Percentiles rank a stretch among this genome's conserved stretches.
These are phyloP conservation scores for Itoplectis maculator DNA, from an alignment of 2,888 invertebrate species.

Conservation along the genomic window DNA sequence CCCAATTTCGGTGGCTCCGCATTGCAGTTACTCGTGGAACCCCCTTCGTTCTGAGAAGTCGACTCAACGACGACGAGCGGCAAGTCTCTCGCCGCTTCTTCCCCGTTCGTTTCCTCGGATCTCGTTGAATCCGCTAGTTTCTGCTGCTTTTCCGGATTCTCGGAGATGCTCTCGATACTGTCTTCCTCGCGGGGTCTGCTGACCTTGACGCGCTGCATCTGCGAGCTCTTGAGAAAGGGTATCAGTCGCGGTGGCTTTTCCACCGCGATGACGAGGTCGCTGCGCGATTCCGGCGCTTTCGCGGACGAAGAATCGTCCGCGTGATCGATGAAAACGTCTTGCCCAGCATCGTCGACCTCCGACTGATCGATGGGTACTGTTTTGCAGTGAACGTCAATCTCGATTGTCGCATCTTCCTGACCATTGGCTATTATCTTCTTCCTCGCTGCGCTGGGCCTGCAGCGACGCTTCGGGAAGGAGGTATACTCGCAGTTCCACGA, in stretches of 20 bases:
- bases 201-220: conserved; percentile 35
- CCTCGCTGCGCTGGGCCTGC: conserved; percentile 56
- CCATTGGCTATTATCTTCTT: conserved; percentile 58
- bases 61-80: background rate
- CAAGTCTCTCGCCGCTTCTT: background rate
- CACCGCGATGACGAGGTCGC: background rate
- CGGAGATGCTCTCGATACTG: background rate
- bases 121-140: background rate
- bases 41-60: background rate
- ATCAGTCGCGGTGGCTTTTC: conserved; percentile 2
- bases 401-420: conserved; percentile 55
- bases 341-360: background rate
- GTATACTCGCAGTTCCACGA: conserved; percentile 64
- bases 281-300: background rate
- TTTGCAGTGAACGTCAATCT: conserved; percentile 63
- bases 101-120: background rate
- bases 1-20: background rate
- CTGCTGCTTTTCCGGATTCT: conserved; percentile 10
- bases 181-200: conserved; percentile 9
- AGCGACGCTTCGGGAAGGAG: conserved; percentile 55
- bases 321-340: background rate
- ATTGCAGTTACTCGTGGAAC: too few species aligned
- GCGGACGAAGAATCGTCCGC: background rate
- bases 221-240: conserved; percentile 51
- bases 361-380: conserved; percentile 48